phyloP scores from a whole-genome alignment of 2,888 invertebrate genomes.

The Bruchidius siliquastri region DNA sequence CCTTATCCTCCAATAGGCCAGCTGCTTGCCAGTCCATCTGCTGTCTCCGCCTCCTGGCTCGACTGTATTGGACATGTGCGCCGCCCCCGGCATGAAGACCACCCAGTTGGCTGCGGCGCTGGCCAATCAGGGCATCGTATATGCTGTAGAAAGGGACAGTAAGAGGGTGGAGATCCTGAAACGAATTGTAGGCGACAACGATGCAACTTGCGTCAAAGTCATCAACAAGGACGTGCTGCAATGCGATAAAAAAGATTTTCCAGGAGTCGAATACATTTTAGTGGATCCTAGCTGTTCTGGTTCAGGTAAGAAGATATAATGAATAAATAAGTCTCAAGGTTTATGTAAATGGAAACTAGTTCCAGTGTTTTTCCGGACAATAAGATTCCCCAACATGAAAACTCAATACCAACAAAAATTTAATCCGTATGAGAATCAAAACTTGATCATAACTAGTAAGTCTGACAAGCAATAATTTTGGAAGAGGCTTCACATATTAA shows the following conservation, averaged over 20 bases:
- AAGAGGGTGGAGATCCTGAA: constrained; percentile 63
- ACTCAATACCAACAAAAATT: no score
- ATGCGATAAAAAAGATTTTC: constrained; percentile 56
- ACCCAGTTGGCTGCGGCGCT: constrained; percentile 82
- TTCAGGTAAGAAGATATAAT: constrained; percentile 60
- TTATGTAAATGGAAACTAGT: no score
- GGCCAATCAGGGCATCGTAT: constrained; percentile 71
- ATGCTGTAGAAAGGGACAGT: constrained; percentile 74
- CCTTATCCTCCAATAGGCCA: constrained; percentile 60
- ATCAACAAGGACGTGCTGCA: constrained; percentile 69
- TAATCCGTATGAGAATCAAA: no score
- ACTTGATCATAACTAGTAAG: no score
- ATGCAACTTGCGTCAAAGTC: constrained; percentile 64
- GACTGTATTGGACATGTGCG: constrained; percentile 87
- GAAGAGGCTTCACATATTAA: no score
- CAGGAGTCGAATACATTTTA: constrained; percentile 81
- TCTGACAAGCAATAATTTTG: no score
- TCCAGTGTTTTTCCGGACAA: no score
- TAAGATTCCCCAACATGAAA: no score
- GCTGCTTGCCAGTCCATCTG: constrained; percentile 79
- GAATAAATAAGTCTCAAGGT: constrained; percentile 1
- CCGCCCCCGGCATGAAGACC: constrained; percentile 97
- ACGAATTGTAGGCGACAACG: constrained; percentile 58
- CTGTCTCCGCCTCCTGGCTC: constrained; percentile 70
- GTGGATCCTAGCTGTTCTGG: constrained; percentile 97